phyloP scores from a whole-genome alignment of 1,140 invertebrate genomes.

The Anastrepha obliqua region DNA sequence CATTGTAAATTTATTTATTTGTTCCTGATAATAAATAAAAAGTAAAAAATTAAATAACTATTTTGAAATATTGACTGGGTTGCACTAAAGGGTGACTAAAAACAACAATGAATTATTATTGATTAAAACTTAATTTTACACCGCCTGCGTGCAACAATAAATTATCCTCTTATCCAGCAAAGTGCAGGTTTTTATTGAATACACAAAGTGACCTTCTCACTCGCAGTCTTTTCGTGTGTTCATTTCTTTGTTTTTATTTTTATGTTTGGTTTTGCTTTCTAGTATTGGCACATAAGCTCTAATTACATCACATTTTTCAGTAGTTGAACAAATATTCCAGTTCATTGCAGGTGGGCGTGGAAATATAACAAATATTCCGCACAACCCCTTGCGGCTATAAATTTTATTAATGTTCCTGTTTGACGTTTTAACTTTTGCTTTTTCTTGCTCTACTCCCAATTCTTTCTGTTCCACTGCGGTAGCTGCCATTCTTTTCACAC shows the following conservation, averaged over 20 bases:
- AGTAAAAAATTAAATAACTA: too few relatives aligned
- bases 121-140: too few relatives aligned
- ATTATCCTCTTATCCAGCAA: neutral
- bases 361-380: neutral
- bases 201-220: neutral
- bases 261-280: neutral
- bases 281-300: neutral
- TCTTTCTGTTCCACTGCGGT: neutral
- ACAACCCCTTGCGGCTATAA: neutral
- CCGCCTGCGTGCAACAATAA: too few relatives aligned
- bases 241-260: neutral
- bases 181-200: too few relatives aligned
- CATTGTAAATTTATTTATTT: too few relatives aligned
- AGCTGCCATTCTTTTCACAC: neutral
- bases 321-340: neutral
- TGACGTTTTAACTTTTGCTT: neutral
- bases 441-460: neutral
- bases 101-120: too few relatives aligned
- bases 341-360: conserved; percentile 4
- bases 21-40: too few relatives aligned
- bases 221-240: neutral
- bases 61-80: too few relatives aligned
- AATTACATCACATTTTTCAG: neutral
- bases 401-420: conserved; percentile 17
- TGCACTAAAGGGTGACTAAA: too few relatives aligned